phyloP scores from a whole-genome alignment of 2,113 vertebrate species.

The Hippolais icterina region DNA sequence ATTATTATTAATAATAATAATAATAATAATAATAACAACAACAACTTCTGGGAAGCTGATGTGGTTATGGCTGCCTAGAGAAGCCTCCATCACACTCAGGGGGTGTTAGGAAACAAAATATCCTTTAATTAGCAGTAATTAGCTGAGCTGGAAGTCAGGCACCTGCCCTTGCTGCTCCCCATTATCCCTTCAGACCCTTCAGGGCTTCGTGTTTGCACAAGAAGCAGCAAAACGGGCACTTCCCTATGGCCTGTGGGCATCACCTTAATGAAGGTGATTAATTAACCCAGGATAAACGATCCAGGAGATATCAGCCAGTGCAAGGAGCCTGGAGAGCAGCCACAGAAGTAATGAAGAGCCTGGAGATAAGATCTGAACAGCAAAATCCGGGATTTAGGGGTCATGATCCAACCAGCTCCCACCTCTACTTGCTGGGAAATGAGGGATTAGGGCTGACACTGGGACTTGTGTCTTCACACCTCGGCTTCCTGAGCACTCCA shows the following conservation, averaged over 20 bases:
- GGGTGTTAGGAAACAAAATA: neutral
- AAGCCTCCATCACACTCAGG: neutral
- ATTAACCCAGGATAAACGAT: neutral
- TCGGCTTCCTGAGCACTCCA: neutral
- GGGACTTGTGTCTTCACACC: neutral
- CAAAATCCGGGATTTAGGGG: neutral
- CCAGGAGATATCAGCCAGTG: neutral
- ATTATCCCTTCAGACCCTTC: neutral
- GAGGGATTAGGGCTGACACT: neutral
- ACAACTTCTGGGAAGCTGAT: neutral
- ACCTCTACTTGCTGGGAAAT: neutral
- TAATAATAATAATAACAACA: accelerated
- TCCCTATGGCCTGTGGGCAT: neutral
- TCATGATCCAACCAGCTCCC: neutral
- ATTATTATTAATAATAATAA: neutral
- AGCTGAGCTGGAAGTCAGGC: neutral
- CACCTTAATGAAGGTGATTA: neutral
- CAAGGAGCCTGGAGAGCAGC: neutral
- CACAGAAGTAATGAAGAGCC: neutral
- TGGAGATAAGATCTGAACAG: neutral
- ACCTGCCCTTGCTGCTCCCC: neutral
- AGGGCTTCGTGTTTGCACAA: slow-evolving; percentile 1
- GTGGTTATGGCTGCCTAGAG: neutral
- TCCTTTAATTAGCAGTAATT: neutral
- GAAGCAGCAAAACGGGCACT: neutral